Evolutionary conservation across 2,888 invertebrate species (phyloP).

Genomic region (Agrilus mali): DNA sequence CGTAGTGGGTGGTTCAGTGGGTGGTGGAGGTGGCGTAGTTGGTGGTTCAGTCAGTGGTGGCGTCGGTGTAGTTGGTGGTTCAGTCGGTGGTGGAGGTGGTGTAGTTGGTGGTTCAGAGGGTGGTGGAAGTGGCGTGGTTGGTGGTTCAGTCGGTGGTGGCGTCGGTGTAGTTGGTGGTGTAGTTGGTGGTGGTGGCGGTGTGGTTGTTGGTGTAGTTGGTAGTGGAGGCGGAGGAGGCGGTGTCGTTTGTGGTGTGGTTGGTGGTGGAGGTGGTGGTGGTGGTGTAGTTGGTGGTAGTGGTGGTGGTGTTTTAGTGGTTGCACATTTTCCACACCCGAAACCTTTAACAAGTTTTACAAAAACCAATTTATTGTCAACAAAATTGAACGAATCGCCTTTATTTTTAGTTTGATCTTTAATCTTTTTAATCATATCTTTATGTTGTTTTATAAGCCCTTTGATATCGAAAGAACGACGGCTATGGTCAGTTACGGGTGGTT

Average conservation of each 20-base stretch:
- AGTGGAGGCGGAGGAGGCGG: constrained; percentile 14
- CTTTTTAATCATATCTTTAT: no score
- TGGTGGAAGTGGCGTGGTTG: constrained; percentile 3
- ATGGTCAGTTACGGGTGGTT: no score
- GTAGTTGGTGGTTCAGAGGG: constrained; percentile 7
- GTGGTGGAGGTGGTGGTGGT: constrained; percentile 3
- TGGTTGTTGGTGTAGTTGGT: constrained; percentile 7
- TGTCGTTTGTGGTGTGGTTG: constrained; percentile 13
- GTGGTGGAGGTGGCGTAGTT: constrained; percentile 6
- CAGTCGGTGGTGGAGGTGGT: constrained; percentile 8
- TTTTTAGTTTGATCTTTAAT: no score
- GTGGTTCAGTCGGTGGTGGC: constrained; percentile 7
- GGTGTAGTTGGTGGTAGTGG: no score
- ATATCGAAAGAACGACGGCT: no score
- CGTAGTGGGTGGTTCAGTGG: constrained; percentile 4
- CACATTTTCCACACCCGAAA: no score
- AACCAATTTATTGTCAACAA: no score
- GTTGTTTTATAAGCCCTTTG: no score
- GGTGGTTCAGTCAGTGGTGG: constrained; percentile 12
- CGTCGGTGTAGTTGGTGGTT: constrained; percentile 6
- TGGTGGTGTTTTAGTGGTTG: no score
- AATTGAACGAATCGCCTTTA: no score
- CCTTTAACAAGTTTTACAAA: no score
- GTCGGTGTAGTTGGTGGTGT: constrained; percentile 9
- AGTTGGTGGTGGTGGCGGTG: constrained; percentile 8